A percentile compares a stretch with the other conserved stretches of the same genome.
phyloP scores from a whole-genome alignment of 2,888 invertebrate genomes.

The Hypsopygia costalis region DNA sequence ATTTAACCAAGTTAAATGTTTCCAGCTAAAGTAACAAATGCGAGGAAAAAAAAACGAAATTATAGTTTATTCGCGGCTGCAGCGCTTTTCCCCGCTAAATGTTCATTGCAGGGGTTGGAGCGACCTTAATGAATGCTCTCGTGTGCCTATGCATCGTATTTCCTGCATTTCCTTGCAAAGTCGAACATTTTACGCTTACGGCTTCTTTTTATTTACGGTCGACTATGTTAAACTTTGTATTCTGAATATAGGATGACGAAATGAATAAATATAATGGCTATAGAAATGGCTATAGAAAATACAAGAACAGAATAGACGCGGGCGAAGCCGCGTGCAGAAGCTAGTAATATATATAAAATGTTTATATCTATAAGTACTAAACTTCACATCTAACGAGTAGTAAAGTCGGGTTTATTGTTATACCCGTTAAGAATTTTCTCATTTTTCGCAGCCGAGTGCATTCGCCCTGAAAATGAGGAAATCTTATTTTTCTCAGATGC shows the following conservation, averaged over 20 bases:
- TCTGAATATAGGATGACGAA: no score
- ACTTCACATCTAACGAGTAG: slow-evolving; percentile 42
- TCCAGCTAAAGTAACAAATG: slow-evolving; percentile 26
- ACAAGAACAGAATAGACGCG: no score
- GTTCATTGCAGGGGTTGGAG: slow-evolving; percentile 36
- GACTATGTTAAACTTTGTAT: no score
- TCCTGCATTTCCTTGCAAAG: slow-evolving; percentile 31
- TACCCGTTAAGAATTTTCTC: slow-evolving; percentile 45
- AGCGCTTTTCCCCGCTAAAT: slow-evolving; percentile 42
- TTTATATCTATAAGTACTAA: slow-evolving; percentile 24
- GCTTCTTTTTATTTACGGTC: slow-evolving; percentile 22
- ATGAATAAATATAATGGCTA: no score
- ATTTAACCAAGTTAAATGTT: slow-evolving; percentile 21
- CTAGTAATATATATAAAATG: background rate
- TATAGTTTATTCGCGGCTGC: slow-evolving; percentile 37
- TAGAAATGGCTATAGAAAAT: no score
- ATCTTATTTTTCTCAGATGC: slow-evolving; percentile 39
- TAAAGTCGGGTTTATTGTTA: slow-evolving; percentile 55
- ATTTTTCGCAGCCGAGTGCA: slow-evolving; percentile 46
- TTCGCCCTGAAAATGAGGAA: slow-evolving; percentile 41
- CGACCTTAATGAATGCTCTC: slow-evolving; percentile 61
- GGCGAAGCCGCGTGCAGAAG: no score
- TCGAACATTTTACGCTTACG: slow-evolving; percentile 42
- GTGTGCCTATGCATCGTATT: slow-evolving; percentile 35
- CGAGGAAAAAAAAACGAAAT: slow-evolving; percentile 33